Evolutionary conservation across 2,113 vertebrate genomes (phyloP), one percentile per base, ranked within the genome.

Genomic region (Pogonocichla stellata): DNA sequence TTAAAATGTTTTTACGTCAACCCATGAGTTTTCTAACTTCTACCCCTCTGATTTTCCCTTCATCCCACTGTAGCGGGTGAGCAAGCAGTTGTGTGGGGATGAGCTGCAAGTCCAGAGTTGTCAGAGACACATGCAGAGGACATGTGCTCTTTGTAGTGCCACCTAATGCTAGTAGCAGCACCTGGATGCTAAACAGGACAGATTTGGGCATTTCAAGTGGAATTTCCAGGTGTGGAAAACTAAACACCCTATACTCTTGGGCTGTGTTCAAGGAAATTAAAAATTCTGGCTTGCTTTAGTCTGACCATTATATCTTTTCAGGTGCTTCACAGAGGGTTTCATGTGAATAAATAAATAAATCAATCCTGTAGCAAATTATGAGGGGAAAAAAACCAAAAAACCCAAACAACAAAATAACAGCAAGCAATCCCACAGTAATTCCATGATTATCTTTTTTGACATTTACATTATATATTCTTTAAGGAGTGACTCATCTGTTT

Each of bases 331-430:
- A 64, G 73, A 62, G 86, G 6, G 2, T 3, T 77, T 80, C 2
- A 34, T 19, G 7, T 31, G 7, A 12, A 58, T 64, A 43, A 88
- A 57, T 10, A 33, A 73, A 60, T 31, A 33, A 53, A 73, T 38
- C 33, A 57, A 33, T 33, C 2, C 2, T n/a, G 22, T 11, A 43
- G 14, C 26, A 19, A 33, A 36, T 33, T 36, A 26, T 33, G 28
- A 20, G 12, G 10, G 2, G 0, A 0, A 26, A 51, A 61, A 28
- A 6, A 2, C 1, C 6, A 19, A 45, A 45, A 45, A 42, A 6
- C 43, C 2, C 14, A 43, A 62, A 3, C 14, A 57, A 14, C 31
- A 72, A 58, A 60, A 90, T 42, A 47, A 15, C 9, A 82, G 10
- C 51, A 43, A 57, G 50, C 14, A 54, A 61, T 34, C 11, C 26